Evolutionary conservation across 2,888 invertebrate species (phyloP), one percentile per base, ranked within the genome.

Genomic region (Amaurobius ferox): DNA sequence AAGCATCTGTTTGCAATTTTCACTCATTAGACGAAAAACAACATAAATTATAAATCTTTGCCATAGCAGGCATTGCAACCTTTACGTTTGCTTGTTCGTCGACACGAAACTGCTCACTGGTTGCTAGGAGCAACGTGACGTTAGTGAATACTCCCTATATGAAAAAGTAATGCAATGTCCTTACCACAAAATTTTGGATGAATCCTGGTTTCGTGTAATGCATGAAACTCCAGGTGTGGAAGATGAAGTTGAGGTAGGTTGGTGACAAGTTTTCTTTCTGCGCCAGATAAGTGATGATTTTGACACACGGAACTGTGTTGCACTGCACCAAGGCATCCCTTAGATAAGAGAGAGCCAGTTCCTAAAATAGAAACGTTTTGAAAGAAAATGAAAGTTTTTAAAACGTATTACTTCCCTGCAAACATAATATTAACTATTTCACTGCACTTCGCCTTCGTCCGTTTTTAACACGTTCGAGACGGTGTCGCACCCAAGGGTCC

Each of bases 321-420:
- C 87, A 87, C 11, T 87, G 87, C 0, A 87, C 30, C 16, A 87
- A 39, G 23, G 87, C 85, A 77, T 86, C 78, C 1, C 68, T 78
- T 13, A 80, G 16, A 32, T 73, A 86, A 5, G 76, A 66, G 67
- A 76, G 44, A 1, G 70, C 68, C 0, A 79, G 55, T 9, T 76
- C 85, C 87, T 87, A 35, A 11, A 72, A 72, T 9, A 44, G 2
- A 70, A 64, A 23, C 9, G n/a, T n/a, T n/a, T n/a, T n/a, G 16
- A 44, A 44, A 44, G 2, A 44, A 44, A 35, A 35, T 7, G 11
- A 35, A 35, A 11, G 11, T 35, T 35, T 35, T 7, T 7, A 5
- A 35, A 35, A 35, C 5, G 35, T 7, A 5, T 35, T 11, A 35
- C 11, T 35, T 35, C 11, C 11, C 35, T 7, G 11, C 11, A 35